A percentile compares a stretch with the other conserved stretches of the same genome.
These are phyloP conservation scores for Cacoxenus indagator DNA, from an alignment of 2,888 invertebrate genomes.

Conservation along the genomic window DNA sequence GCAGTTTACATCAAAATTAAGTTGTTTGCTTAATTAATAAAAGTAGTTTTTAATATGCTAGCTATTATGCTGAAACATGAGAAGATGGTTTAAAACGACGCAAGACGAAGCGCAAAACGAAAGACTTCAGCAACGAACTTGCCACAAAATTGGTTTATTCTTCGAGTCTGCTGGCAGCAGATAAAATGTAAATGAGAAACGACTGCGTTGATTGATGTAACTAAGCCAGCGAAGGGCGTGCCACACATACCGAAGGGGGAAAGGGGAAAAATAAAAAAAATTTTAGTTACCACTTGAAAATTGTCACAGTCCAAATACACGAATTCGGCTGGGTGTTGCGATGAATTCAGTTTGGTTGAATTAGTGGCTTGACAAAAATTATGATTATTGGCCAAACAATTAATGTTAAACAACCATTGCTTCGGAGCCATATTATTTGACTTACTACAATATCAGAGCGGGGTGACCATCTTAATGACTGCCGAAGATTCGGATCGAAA, in stretches of 20 bases:
- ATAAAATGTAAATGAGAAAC: slow-evolving; percentile 3
- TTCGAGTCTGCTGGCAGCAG: neutral
- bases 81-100: neutral
- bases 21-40: slow-evolving; percentile 63
- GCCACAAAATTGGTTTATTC: slow-evolving; percentile 4
- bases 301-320: neutral
- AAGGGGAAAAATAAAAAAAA: neutral
- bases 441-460: too few species aligned
- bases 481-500: too few species aligned
- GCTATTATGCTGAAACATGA: slow-evolving; percentile 38
- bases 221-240: slow-evolving; percentile 3
- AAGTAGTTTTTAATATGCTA: slow-evolving; percentile 60
- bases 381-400: neutral
- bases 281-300: neutral
- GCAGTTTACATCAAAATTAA: slow-evolving; percentile 60
- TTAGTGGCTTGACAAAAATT: neutral
- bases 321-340: neutral
- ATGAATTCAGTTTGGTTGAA: neutral
- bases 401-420: too few species aligned
- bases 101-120: slow-evolving; percentile 27
- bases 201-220: slow-evolving; percentile 32
- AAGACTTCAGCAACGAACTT: slow-evolving; percentile 45
- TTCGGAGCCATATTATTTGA: too few species aligned
- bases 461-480: too few species aligned
- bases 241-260: neutral